Base-by-base conservation (phyloP, 2,888 invertebrate genomes). In the Keiferia lycopersicella region DNA sequence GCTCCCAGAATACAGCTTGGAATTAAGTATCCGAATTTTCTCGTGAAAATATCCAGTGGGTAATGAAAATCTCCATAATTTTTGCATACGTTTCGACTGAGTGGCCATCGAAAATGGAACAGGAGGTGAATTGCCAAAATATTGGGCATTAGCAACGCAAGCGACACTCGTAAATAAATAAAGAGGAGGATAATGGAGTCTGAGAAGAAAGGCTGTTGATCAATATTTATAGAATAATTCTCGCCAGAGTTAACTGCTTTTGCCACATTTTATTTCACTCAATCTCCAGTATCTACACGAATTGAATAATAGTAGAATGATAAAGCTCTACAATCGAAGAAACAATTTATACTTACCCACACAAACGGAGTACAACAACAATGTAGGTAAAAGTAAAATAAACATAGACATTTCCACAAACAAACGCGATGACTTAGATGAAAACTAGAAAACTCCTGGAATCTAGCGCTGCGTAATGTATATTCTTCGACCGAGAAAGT, bases 171-270 rank as follows among this genome's bases (percentile, higher is more conserved):
- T 71, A 69, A 69, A 73, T 67, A 73, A 71, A 71, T 74, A 73
- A 74, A 72, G 70, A 69, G 70, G 61, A 67, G 68, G 68, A 67
- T 69, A 75, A 74, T 71, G 69, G 72, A 73, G 73, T 68, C 61
- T 20, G 20, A 22, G 61, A 41, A 51, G 22, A 22, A 50, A 56
- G 61, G 69, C 71, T 70, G 70, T 70, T 71, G 72, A 73, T 75
- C 73, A 77, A 76, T 77, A 76, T 77, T 77, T 73, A 77, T 71
- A 77, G 72, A 58, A 58, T 58, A 58, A 51, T 51, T 22, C 18
- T 22, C 51, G 51, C 12, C 51, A 1, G 51, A 11, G 22, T 51
- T 51, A 51, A 16, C 45, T 16, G 45, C 45, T 45, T 45, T 45
- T 16, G 8, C 45, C 11, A 45, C 45, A 16, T n/a, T 12, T 41